Conservation (phyloP, 1,140 invertebrate species). For the Drosophila ironensis region DNA sequence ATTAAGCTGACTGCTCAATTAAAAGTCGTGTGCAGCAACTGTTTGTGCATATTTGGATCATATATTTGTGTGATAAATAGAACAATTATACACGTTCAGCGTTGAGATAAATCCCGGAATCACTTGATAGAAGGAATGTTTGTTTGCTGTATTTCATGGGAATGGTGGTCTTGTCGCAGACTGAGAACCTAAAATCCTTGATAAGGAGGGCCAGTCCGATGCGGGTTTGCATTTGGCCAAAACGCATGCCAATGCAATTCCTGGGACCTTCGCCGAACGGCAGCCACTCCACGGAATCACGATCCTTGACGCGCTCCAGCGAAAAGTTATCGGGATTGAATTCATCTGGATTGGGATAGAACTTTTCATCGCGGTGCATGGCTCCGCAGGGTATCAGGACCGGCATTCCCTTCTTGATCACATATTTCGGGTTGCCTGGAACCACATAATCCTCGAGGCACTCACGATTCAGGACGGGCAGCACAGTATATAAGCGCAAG, state of each 20-base stretch:
- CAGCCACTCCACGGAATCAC: slow-evolving; percentile 83
- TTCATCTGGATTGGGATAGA: slow-evolving; percentile 85
- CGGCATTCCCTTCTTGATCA: slow-evolving; percentile 64
- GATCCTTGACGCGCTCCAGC: slow-evolving; percentile 83
- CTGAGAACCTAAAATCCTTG: slow-evolving; percentile 66
- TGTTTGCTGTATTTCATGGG: slow-evolving; percentile 45
- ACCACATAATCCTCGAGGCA: slow-evolving; percentile 80
- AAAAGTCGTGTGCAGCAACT: no score
- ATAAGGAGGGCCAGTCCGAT: slow-evolving; percentile 83
- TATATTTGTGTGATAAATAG: background rate
- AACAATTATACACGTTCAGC: slow-evolving; percentile 44
- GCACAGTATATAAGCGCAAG: slow-evolving; percentile 62
- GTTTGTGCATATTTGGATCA: no score
- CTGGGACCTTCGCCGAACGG: slow-evolving; percentile 85
- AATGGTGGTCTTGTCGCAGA: slow-evolving; percentile 69
- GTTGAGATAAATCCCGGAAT: slow-evolving; percentile 54
- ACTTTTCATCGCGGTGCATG: slow-evolving; percentile 80
- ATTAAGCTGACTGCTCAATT: no score
- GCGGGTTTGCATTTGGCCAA: slow-evolving; percentile 86
- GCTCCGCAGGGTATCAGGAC: slow-evolving; percentile 56
- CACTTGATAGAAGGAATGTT: slow-evolving; percentile 42
- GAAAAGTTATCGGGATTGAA: slow-evolving; percentile 88
- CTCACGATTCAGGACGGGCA: slow-evolving; percentile 82
- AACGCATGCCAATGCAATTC: slow-evolving; percentile 84
- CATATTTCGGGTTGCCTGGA: slow-evolving; percentile 70